Base-by-base conservation (phyloP, 2,113 vertebrate genomes). In the Lucifuga dentata region DNA sequence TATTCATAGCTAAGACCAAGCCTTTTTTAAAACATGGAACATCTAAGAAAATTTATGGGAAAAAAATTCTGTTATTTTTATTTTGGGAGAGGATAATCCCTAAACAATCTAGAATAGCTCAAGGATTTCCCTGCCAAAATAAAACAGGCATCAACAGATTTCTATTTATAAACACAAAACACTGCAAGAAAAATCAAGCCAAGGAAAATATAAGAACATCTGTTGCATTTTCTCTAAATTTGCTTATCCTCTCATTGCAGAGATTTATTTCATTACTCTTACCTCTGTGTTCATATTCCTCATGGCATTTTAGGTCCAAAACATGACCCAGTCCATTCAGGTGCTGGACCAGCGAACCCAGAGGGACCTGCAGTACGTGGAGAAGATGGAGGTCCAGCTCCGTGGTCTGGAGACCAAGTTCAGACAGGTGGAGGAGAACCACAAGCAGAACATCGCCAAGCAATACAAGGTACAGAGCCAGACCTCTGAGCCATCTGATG, bases 251-350 rank as follows among this genome's bases (percentile, higher is more conserved):
- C 40, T 43, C 5, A 7, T 10, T 15, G 2, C 11, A 3, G 3
- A 7, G 2, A 49, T 24, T 16, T 10, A 12, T 35, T 43, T 26
- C 35, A 44, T 41, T 1, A 15, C 12, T 11, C 17, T 8, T n/a
- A 16, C 55, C 43, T 8, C 63, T 32, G 8, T 43, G 5, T 73
- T 13, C 32, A 7, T 50, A n/a, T n/a, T n/a, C n/a, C n/a, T n/a
- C n/a, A 2, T 43, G 35, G n/a, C 50, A 55, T 36, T 19, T 5
- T 89, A 99, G 98, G 98, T 99, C 92, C 98, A 99, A 86, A 99
- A 99, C 92, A 99, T 99, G 97, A 98, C 97, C 68, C 97, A 98
- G 76, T 99, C 97, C 57, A 99, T 99, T 90, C 97, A 98, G 86
- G 96, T 99, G 53, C 90, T 99, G 94, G 97, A 99, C 91, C 95